phyloP scores from a whole-genome alignment of 37 sponge, comb jelly and placozoan species.

The Ianthella basta region DNA sequence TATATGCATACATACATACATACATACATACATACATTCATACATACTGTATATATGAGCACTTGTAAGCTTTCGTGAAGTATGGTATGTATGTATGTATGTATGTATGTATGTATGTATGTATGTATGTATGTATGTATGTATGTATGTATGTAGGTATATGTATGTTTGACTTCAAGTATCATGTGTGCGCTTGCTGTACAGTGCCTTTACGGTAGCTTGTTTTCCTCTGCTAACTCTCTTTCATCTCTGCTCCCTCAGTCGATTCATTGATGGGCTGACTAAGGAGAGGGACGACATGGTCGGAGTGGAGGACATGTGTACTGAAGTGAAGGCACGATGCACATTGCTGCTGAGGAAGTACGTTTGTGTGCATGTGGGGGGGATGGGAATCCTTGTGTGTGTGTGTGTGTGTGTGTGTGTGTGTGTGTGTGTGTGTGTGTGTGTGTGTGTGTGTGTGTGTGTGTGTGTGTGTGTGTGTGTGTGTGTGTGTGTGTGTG shows the following conservation, averaged over 20 bases:
- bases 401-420: conserved; percentile 13
- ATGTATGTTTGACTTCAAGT: no score
- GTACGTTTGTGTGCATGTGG: neutral
- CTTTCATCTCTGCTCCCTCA: neutral
- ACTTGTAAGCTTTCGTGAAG: no score
- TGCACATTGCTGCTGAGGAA: neutral
- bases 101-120: no score
- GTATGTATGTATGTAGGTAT: no score
- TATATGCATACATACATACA: no score
- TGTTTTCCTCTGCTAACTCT: no score
- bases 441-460: conserved; percentile 29
- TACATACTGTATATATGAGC: no score
- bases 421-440: conserved; percentile 20
- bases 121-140: no score
- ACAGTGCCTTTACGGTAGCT: no score
- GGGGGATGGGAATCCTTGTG: neutral
- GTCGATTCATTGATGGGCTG: neutral
- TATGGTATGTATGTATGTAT: no score
- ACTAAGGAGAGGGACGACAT: neutral
- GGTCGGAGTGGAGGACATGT: neutral
- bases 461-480: conserved; percentile 16
- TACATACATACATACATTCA: no score
- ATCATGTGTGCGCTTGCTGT: no score
- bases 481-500: neutral
- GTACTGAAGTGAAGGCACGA: conserved; percentile 10